Evolutionary conservation across 2,797 vertebrate genomes (phyloP), one percentile per base, ranked within the genome.

Genomic region (Bradypodion pumilum): DNA sequence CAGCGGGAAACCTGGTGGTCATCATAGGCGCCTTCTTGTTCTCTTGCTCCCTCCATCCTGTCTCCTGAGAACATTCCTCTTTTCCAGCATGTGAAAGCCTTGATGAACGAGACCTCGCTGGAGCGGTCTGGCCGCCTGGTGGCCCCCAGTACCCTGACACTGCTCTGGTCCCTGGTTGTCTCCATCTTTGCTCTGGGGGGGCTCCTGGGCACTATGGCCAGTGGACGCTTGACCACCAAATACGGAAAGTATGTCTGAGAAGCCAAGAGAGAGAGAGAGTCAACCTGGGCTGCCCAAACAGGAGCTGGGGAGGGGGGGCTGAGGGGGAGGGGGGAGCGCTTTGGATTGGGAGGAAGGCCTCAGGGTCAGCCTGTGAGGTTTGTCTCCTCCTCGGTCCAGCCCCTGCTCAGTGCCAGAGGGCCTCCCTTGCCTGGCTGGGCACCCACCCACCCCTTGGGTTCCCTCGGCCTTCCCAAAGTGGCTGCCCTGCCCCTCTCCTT

Each of bases 121-220:
- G 96, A 96, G 59, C 94, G 96, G 4, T 97, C 96, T 1, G 96
- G 96, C 44, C 60, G 94, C 7, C 95, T 96, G 78, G 90, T 98
- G 80, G 93, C 96, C 66, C 93, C 95, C 6, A 95, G 96, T 79
- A 95, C 96, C 74, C 94, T 99, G 89, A 93, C 97, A 15, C 90
- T 98, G 76, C 88, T 98, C 8, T 99, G 98, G 98, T 98, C 97
- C 70, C 89, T 98, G 87, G 96, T 96, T 0, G 97, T 99, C 78
- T 97, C 98, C 69, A 92, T 97, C 88, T 98, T 97, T 89, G 97
- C 97, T 0, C 82, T 99, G 85, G 97, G 98, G 29, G 98, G 98
- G 1, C 92, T 99, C 46, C 79, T 95, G 0, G 98, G 98, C 2
- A 96, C 97, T 3, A 91, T 98, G 56, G 94, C 97, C 7, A 97